Evolutionary conservation across 2,888 invertebrate genomes (phyloP), one percentile per base, ranked within the genome.

Genomic region (Notocelia uddmanniana): DNA sequence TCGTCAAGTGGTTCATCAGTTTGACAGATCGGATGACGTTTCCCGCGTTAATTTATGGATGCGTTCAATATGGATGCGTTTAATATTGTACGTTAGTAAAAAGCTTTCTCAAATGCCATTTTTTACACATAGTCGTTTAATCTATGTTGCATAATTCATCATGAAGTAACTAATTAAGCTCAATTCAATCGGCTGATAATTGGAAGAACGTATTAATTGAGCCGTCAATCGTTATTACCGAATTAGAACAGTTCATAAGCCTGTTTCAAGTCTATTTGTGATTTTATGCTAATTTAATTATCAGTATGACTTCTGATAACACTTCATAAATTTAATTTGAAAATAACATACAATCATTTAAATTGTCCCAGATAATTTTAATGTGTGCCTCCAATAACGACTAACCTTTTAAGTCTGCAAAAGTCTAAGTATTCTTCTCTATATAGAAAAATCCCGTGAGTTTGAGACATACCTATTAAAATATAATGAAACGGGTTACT

Each of bases 21-120:
- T 31, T 48, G 67, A 71, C 71, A 71, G 67, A 60, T 69, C 69
- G 54, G 19, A 54, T 55, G 54, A 69, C 31, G 41, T 31, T 71
- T 67, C 54, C 60, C 55, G 60, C 66, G 67, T 19, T 52, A 31
- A 48, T 21, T 34, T 57, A 55, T 55, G 54, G 45, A 45, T 55
- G 64, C 37, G 37, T 41, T 58, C 19, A 50, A 58, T 55, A 55
- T 26, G 26, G 26, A 23, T 19, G 55, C 55, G 26, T 26, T 55
- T n/a, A 2, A 19, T 26, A n/a, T 55, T 26, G 6, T 3, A 54
- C 15, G 23, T 23, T 21, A 21, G 21, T 23, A 3, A 45, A n/a
- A 45, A n/a, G n/a, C 8, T 45, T 8, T n/a, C 6, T 45, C 5
- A 11, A 6, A n/a, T n/a, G 5, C n/a, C n/a, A 13, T 15, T 21